Base-by-base conservation (phyloP, 1,140 invertebrate species). In the Ericerus pela region DNA sequence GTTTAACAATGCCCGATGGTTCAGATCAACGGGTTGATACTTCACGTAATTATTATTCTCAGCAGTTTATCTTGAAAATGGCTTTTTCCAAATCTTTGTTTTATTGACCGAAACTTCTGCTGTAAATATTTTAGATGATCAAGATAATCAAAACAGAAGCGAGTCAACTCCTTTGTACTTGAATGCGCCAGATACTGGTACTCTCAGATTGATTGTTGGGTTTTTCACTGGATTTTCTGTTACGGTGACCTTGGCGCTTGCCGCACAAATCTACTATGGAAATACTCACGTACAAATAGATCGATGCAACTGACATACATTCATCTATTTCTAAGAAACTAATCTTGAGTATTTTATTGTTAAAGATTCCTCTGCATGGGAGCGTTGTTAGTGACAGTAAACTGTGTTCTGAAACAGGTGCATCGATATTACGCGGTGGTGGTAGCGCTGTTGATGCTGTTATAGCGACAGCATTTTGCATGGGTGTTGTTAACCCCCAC, bases 381-480 rank as follows among this genome's bases (percentile, higher is more conserved):
- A 82, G 80, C 60, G 82, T 88, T 51, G 79, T 81, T 3, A 78
- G 81, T 30, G 82, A 84, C 61, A 78, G 76, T 63, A 68, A 73
- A 58, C 72, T 78, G 64, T 88, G 85, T 70, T 85, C 84, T 27
- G 69, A 75, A 59, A 76, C 83, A 59, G 85, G 85, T 28, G 76
- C 78, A 3, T 68, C 74, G 58, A 73, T 79, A 61, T 68, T 85
- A 55, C 74, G 77, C 63, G 72, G 73, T 61, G 80, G 79, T 41
- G 82, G 81, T 6, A 80, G 81, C 67, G 77, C 82, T 26, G 67
- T 82, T 1, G 82, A 85, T 71, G 81, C 81, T 52, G 79, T 79
- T 26, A 71, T 79, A 55, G 79, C 79, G 37, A 73, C 76, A 38
- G 73, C 78, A 14, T 73, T 85, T 51, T 85, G 83, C 66, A 74